Percentiles rank a stretch among this genome's conserved stretches.
Evolutionary conservation across 2,797 vertebrate genomes (phyloP).

Genomic region (Fundulus diaphanus): DNA sequence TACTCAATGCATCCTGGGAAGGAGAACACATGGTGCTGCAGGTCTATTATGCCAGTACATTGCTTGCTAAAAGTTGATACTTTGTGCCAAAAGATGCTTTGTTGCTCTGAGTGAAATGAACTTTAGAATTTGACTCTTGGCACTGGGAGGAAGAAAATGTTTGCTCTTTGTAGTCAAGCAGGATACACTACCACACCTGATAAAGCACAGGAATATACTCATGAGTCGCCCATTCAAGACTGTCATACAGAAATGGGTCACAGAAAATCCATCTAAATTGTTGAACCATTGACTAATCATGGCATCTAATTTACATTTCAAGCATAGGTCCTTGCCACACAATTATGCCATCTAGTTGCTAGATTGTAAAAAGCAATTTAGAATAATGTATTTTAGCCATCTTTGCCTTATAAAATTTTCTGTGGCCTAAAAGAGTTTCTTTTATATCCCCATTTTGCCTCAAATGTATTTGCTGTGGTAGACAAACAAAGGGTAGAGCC

Average conservation of each 20-base stretch:
- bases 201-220: not conserved
- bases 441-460: no score
- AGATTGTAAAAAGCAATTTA: not conserved
- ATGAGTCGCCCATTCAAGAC: not conserved
- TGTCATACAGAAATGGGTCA: not conserved
- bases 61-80: constrained; percentile 54
- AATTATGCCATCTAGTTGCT: not conserved
- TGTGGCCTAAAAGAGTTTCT: no score
- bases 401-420: not conserved
- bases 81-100: constrained; percentile 40
- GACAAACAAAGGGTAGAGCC: no score
- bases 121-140: constrained; percentile 29
- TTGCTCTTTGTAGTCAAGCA: constrained; percentile 8
- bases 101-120: constrained; percentile 58
- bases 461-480: no score
- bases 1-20: constrained; percentile 15
- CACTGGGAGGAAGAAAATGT: constrained; percentile 6
- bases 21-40: constrained; percentile 35
- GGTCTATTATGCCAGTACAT: constrained; percentile 55
- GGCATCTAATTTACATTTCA: not conserved
- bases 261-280: not conserved
- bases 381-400: not conserved
- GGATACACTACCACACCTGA: not conserved
- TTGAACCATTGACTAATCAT: not conserved
- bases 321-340: not conserved